phyloP scores from a whole-genome alignment of 2,888 invertebrate species.

The Tortrix viridana region DNA sequence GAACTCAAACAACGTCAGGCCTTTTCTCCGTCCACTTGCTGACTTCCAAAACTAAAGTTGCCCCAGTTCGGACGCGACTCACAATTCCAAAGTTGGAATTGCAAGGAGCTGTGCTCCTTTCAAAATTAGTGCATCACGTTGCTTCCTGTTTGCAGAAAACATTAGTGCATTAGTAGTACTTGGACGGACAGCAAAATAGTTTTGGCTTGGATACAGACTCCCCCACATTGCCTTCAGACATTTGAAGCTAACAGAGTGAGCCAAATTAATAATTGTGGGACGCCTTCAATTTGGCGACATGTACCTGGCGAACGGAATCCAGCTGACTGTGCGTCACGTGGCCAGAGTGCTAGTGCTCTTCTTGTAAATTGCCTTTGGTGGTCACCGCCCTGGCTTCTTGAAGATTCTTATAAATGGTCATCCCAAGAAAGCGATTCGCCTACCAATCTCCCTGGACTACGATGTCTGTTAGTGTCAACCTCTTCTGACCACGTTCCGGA shows the following conservation, averaged over 20 bases:
- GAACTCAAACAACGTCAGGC: neutral
- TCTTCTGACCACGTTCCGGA: neutral
- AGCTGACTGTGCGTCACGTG: slow-evolving; percentile 9
- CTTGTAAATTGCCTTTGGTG: neutral
- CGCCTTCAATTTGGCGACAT: slow-evolving; percentile 10
- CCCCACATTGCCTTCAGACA: slow-evolving; percentile 7
- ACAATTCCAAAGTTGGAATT: slow-evolving; percentile 25
- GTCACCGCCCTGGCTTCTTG: slow-evolving; percentile 1
- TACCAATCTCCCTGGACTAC: neutral
- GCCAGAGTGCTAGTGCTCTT: neutral
- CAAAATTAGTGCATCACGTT: slow-evolving; percentile 15
- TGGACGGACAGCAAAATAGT: slow-evolving; percentile 18
- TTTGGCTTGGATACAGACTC: slow-evolving; percentile 18
- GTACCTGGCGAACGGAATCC: slow-evolving; percentile 15
- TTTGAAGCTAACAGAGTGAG: slow-evolving; percentile 20
- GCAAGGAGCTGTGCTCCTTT: slow-evolving; percentile 15
- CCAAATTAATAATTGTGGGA: slow-evolving; percentile 1
- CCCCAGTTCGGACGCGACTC: slow-evolving; percentile 11
- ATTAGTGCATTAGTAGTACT: slow-evolving; percentile 2
- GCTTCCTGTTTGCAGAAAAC: slow-evolving; percentile 11
- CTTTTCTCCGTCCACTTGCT: slow-evolving; percentile 8
- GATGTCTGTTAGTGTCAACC: neutral
- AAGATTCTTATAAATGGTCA: neutral
- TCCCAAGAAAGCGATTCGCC: neutral
- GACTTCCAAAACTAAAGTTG: slow-evolving; percentile 20